phyloP scores from a whole-genome alignment of 2,797 vertebrate species.

The Oryzias dopingdopingensis region DNA sequence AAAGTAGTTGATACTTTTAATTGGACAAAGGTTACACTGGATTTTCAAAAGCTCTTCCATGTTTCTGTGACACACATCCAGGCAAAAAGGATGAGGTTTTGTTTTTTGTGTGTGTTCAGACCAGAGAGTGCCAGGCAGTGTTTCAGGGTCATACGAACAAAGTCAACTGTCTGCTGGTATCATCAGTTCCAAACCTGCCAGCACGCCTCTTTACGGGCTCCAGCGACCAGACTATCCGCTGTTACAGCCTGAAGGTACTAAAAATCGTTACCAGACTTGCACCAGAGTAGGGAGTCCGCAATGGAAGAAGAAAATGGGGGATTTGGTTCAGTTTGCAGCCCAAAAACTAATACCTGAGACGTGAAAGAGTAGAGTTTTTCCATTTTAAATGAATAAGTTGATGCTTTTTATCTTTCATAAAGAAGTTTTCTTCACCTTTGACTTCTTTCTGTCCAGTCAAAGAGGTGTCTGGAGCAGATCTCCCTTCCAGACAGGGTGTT shows the following conservation, averaged over 20 bases:
- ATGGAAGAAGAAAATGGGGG: too few relatives aligned
- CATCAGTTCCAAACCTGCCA: constrained; percentile 73
- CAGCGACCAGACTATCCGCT: constrained; percentile 90
- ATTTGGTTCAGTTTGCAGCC: too few relatives aligned
- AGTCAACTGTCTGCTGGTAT: constrained; percentile 91
- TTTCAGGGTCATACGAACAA: constrained; percentile 91
- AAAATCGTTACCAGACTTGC: background rate
- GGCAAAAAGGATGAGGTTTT: too few relatives aligned
- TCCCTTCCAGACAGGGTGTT: constrained; percentile 86
- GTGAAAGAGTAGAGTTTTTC: too few relatives aligned
- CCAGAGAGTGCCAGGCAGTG: constrained; percentile 80
- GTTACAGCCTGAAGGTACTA: constrained; percentile 85
- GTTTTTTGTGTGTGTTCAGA: constrained; percentile 67
- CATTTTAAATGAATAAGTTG: too few relatives aligned
- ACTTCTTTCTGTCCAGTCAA: constrained; percentile 70
- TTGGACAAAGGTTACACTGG: background rate
- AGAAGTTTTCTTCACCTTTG: background rate
- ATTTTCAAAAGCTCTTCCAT: too few relatives aligned
- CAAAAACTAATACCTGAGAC: too few relatives aligned
- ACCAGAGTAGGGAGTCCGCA: too few relatives aligned
- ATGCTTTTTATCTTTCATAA: background rate
- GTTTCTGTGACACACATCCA: too few relatives aligned
- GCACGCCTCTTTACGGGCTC: constrained; percentile 89
- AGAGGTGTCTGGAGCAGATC: constrained; percentile 80
- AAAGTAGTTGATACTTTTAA: background rate